Evolutionary conservation across 2,888 invertebrate species (phyloP), one percentile per base, ranked within the genome.

Genomic region (Drosophila ustulata): DNA sequence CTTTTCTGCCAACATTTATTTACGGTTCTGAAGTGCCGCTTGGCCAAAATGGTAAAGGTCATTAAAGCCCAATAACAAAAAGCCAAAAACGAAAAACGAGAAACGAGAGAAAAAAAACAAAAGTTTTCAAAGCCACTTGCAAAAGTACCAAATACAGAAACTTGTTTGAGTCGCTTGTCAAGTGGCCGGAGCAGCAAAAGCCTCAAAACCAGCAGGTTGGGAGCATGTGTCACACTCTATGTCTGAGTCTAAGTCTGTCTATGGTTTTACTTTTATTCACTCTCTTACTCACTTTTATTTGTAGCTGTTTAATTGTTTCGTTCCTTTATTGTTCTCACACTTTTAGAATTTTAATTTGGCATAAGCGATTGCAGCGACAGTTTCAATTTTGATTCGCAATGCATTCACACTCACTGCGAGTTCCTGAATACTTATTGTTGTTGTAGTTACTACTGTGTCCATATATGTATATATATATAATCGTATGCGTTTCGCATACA

Each of bases 71-170:
- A 34, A 45, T 37, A 37, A n/a, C 37, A 37, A n/a, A 37, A n/a
- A 37, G 11, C 39, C 9, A 13, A 32, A 26, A 50, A 62, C 41
- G 37, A 28, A 25, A 30, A 34, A 34, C 34, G 11, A 3, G 11
- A 11, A 37, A n/a, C 2, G 6, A 6, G n/a, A 34, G 8, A 61
- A 41, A 6, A 30, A 49, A 34, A 32, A 25, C 23, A 56, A 75
- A 77, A 61, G 46, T 65, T 77, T 80, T 77, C 71, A 74, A 77
- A 77, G 78, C 83, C 75, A 65, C 34, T 57, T 39, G 28, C 39
- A 13, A 67, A 73, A 62, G 66, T 46, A 18, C 85, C 83, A 85
- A 82, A 85, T 82, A 82, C 45, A 80, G 88, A 88, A 83, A 83
- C 88, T 88, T 78, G 83, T 80, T 80, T 80, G 55, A 71, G 63